These are phyloP conservation scores for Ophioninae sp. DNA, from an alignment of 2,888 invertebrate genomes.

Conservation along the genomic window DNA sequence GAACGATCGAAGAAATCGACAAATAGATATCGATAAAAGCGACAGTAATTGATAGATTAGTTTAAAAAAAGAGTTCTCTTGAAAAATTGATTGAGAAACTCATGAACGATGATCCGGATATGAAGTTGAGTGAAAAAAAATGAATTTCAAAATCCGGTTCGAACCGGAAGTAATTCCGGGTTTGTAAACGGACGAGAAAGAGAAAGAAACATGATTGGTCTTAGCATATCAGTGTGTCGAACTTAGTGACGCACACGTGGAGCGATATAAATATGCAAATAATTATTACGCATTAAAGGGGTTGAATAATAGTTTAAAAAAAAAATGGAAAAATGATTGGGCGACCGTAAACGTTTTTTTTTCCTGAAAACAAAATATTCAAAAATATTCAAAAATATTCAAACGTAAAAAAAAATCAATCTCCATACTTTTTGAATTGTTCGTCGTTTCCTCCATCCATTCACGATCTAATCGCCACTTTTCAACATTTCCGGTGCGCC, in stretches of 20 bases:
- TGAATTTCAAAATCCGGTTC: neutral
- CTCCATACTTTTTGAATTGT: neutral
- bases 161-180: neutral
- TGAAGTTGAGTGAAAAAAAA: conserved; percentile 9
- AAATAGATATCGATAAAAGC: neutral
- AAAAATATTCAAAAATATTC: no score
- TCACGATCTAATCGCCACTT: neutral
- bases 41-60: neutral
- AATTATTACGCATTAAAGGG: conserved; percentile 60
- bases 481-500: neutral
- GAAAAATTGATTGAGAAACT: conserved; percentile 15
- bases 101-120: conserved; percentile 11
- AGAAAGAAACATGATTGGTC: conserved; percentile 68
- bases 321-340: conserved; percentile 12
- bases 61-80: conserved; percentile 4
- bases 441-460: neutral
- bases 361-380: neutral
- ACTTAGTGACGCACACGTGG: conserved; percentile 74
- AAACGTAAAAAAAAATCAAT: neutral
- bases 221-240: conserved; percentile 80
- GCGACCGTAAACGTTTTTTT: conserved; percentile 15
- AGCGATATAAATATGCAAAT: conserved; percentile 69
- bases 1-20: neutral
- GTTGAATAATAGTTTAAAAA: neutral
- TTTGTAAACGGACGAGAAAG: conserved; percentile 34